Evolutionary conservation across 2,113 vertebrate species (phyloP).

Genomic region (Lagopus muta): DNA sequence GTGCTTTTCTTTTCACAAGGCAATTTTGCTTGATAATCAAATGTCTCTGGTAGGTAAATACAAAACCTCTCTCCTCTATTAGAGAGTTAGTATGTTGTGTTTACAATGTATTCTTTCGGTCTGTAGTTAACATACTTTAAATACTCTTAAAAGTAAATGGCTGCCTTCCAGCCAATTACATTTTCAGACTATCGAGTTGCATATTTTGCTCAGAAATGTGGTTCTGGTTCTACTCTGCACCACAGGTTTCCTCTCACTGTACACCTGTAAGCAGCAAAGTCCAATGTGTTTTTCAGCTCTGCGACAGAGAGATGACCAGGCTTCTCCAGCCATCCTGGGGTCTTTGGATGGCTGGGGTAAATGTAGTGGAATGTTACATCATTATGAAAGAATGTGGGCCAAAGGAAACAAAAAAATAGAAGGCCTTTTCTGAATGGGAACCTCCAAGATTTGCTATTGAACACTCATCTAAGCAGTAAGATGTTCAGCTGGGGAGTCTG

Average conservation of each 20-base stretch:
- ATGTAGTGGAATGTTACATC: background rate
- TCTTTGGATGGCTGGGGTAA: background rate
- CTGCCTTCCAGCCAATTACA: constrained; percentile 74
- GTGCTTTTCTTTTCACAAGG: constrained; percentile 71
- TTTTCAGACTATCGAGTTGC: constrained; percentile 46
- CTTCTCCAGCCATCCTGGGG: background rate
- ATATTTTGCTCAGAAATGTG: constrained; percentile 49
- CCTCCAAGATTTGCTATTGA: background rate
- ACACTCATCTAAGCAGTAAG: background rate
- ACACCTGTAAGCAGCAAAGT: constrained; percentile 12
- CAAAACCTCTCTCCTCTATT: constrained; percentile 35
- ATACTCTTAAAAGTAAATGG: constrained; percentile 71
- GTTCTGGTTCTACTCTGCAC: constrained; percentile 45
- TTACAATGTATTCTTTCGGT: constrained; percentile 73
- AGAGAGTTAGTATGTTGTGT: constrained; percentile 67
- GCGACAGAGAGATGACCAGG: background rate
- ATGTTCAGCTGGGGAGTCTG: background rate
- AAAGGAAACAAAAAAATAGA: background rate
- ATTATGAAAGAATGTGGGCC: background rate
- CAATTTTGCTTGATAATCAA: constrained; percentile 73
- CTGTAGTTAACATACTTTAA: constrained; percentile 75
- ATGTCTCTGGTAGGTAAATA: constrained; percentile 75
- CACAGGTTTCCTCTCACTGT: background rate
- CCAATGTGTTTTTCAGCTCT: constrained; percentile 10
- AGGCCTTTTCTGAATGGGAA: background rate